Conservation (phyloP, 2,888 invertebrate genomes). For the Leucophenga montana region DNA sequence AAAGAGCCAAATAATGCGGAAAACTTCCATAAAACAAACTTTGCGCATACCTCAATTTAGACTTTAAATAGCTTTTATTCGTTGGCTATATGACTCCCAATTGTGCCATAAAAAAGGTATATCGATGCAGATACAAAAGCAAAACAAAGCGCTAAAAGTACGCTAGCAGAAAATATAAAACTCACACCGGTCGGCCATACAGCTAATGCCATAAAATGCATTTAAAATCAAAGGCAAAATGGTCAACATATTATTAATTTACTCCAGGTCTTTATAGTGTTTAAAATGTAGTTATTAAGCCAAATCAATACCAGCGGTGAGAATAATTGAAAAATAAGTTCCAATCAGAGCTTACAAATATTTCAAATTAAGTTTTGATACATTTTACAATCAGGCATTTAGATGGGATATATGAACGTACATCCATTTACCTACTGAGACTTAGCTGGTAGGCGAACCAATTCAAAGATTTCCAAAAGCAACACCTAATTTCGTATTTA, state of each 20-base stretch:
- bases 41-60: conserved; percentile 43
- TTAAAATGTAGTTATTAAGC: no score
- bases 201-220: conserved; percentile 14
- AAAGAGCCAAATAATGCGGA: background rate
- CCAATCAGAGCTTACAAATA: no score
- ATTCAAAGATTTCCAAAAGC: background rate
- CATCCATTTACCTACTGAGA: no score
- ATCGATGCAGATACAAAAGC: background rate
- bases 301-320: no score
- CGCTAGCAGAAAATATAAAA: background rate
- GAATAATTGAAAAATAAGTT: no score
- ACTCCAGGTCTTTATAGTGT: conserved; percentile 58
- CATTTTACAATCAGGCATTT: no score
- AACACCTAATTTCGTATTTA: conserved; percentile 45
- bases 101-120: conserved; percentile 48
- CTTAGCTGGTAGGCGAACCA: background rate
- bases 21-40: conserved; percentile 8
- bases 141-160: background rate
- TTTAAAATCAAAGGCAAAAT: background rate
- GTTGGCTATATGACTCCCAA: conserved; percentile 62
- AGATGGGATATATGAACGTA: no score
- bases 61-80: conserved; percentile 66
- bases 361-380: no score
- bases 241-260: conserved; percentile 65
- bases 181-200: background rate